Evolutionary conservation across 2,113 vertebrate species (phyloP).

Genomic region (Sylvietta virens): DNA sequence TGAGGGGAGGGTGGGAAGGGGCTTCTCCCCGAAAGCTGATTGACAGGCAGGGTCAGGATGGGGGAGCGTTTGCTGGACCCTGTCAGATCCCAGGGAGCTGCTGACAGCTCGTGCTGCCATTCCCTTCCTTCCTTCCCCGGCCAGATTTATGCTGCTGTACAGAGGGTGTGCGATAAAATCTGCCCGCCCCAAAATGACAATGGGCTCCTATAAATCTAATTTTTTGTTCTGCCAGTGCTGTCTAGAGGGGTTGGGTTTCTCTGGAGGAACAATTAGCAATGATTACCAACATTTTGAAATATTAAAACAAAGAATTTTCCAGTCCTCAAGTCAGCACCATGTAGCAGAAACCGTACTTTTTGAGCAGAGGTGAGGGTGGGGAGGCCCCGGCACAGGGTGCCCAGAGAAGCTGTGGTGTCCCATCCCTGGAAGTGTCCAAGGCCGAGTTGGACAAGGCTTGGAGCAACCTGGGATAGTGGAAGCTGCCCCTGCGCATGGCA

Average conservation of each 20-base stretch:
- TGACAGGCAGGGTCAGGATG: conserved; percentile 76
- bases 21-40: conserved; percentile 54
- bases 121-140: conserved; percentile 34
- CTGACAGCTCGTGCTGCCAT: conserved; percentile 77
- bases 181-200: not conserved
- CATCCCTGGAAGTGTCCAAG: not conserved
- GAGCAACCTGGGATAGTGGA: accelerated
- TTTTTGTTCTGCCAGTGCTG: not conserved
- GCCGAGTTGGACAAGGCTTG: accelerated
- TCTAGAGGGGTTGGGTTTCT: not conserved
- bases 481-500: not conserved
- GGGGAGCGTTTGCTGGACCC: conserved; percentile 72
- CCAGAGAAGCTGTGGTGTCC: not conserved
- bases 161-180: conserved; percentile 1
- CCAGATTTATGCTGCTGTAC: conserved; percentile 31
- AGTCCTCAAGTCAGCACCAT: accelerated
- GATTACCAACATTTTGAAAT: not conserved
- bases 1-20: conserved; percentile 7
- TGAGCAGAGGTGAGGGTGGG: not conserved
- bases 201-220: not conserved
- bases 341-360: not conserved
- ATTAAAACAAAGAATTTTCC: not conserved
- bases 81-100: conserved; percentile 72
- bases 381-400: not conserved
- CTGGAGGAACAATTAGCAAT: accelerated